phyloP scores from a whole-genome alignment of 2,888 invertebrate species.

The Agapostemon virescens region DNA sequence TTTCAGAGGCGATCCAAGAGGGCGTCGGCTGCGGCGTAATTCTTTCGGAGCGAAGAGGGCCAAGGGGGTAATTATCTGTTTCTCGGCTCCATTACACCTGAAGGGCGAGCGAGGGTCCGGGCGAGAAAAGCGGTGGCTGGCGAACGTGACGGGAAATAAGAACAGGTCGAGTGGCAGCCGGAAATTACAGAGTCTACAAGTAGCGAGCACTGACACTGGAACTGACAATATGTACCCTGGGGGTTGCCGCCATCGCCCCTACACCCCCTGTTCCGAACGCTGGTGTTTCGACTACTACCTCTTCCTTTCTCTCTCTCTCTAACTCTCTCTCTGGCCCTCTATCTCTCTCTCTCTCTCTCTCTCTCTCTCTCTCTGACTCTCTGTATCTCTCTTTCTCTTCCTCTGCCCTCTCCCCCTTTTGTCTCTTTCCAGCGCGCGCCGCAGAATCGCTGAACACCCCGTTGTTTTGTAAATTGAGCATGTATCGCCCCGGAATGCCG shows the following conservation, averaged over 20 bases:
- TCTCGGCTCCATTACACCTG: conserved; percentile 76
- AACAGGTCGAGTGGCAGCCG: conserved; percentile 77
- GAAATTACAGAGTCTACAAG: conserved; percentile 78
- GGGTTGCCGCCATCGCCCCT: conserved; percentile 14
- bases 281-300: conserved; percentile 1
- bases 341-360: too few species aligned
- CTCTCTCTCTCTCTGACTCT: neutral
- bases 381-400: neutral
- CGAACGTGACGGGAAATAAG: conserved; percentile 79
- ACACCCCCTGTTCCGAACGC: neutral
- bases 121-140: conserved; percentile 62
- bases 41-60: conserved; percentile 45
- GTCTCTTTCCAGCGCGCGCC: too few species aligned
- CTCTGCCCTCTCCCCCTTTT: too few species aligned
- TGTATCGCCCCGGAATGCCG: neutral
- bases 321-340: neutral
- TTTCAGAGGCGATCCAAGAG: conserved; percentile 6
- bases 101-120: conserved; percentile 57
- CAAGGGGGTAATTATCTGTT: conserved; percentile 77
- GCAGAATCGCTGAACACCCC: neutral
- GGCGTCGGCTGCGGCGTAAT: conserved; percentile 1
- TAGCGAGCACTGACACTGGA: conserved; percentile 59
- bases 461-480: conserved; percentile 32
- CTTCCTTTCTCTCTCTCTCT: too few species aligned
- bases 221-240: conserved; percentile 66